phyloP scores from a whole-genome alignment of 2,797 vertebrate genomes.

The Clarias platycephalus region DNA sequence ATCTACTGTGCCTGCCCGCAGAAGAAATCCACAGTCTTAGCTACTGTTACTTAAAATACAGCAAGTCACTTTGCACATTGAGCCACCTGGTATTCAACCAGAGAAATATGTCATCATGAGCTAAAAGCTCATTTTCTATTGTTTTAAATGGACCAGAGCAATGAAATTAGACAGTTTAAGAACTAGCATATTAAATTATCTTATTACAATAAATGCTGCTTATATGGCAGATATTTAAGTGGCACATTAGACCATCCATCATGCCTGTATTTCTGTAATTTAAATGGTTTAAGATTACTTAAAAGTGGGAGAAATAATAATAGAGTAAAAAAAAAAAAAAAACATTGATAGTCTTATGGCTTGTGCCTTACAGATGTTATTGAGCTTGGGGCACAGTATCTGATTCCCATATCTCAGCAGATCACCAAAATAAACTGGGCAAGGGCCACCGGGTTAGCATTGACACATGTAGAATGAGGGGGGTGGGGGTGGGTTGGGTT shows the following conservation, averaged over 20 bases:
- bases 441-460: constrained; percentile 43
- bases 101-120: constrained; percentile 13
- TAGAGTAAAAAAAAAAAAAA: constrained; percentile 2
- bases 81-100: not conserved
- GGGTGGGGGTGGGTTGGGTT: constrained; percentile 2
- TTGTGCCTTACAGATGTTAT: constrained; percentile 38
- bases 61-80: not conserved
- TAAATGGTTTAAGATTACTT: not conserved
- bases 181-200: constrained; percentile 8
- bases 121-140: constrained; percentile 2
- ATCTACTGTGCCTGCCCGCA: not conserved
- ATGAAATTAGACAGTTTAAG: constrained; percentile 16
- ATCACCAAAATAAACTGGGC: constrained; percentile 66
- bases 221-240: not conserved
- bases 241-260: constrained; percentile 14
- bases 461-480: constrained; percentile 42
- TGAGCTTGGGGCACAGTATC: constrained; percentile 48
- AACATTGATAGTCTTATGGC: constrained; percentile 2
- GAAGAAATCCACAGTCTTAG: constrained; percentile 1
- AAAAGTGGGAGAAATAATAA: not conserved
- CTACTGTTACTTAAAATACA: constrained; percentile 5
- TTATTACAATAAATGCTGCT: not conserved
- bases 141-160: not conserved
- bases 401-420: constrained; percentile 75
- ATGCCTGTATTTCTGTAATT: not conserved